Evolutionary conservation across 2,797 vertebrate species (phyloP).

Genomic region (Nyctalus aviator): DNA sequence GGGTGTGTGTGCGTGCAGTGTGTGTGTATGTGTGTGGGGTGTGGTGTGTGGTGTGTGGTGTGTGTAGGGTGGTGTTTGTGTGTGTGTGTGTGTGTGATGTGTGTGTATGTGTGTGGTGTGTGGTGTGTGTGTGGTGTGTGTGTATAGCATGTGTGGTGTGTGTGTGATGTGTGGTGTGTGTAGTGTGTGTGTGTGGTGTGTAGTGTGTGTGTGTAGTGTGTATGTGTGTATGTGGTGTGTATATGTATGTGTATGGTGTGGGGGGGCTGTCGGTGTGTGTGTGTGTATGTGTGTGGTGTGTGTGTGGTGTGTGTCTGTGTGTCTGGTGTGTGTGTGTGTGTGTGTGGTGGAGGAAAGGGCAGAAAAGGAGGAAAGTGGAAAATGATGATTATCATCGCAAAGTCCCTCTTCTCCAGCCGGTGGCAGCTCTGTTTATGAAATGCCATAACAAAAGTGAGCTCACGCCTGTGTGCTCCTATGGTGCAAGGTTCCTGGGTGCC

Average conservation of each 20-base stretch:
- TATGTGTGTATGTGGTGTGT: constrained; percentile 45
- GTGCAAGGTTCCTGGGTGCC: constrained; percentile 92
- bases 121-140: too few relatives aligned
- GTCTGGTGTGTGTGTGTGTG: constrained; percentile 33
- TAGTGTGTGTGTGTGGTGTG: constrained; percentile 18
- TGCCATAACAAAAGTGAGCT: constrained; percentile 90
- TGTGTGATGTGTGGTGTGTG: too few relatives aligned
- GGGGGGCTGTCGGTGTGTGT: too few relatives aligned
- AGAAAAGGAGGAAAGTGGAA: constrained; percentile 53
- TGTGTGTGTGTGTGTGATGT: neutral
- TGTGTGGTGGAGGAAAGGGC: neutral
- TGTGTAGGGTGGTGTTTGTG: too few relatives aligned
- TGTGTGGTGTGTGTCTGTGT: neutral
- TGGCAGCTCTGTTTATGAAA: constrained; percentile 90
- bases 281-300: neutral
- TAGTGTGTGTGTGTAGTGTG: too few relatives aligned
- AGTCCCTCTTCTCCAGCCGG: constrained; percentile 82
- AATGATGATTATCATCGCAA: constrained; percentile 79
- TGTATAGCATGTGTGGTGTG: too few relatives aligned
- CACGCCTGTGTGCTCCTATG: constrained; percentile 89
- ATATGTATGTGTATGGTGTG: too few relatives aligned
- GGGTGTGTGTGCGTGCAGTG: neutral
- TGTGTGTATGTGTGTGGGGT: neutral
- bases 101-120: too few relatives aligned
- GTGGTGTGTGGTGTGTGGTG: too few relatives aligned